These are phyloP conservation scores for Meghimatium bilineatum DNA, from an alignment of 2,888 invertebrate genomes.

Conservation along the genomic window DNA sequence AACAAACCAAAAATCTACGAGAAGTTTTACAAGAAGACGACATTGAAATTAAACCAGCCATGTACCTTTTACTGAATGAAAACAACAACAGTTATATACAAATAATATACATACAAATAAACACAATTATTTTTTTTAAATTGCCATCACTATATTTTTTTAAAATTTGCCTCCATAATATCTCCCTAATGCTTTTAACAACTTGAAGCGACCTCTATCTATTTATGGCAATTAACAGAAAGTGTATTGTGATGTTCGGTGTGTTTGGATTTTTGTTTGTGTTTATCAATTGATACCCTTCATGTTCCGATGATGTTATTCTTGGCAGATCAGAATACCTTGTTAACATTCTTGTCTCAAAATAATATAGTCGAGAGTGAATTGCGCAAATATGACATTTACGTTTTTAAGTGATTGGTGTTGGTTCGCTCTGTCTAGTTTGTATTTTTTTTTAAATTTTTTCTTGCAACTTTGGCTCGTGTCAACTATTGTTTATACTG, in stretches of 20 bases:
- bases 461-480: not conserved
- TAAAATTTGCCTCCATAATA: too few relatives aligned
- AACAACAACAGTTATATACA: too few relatives aligned
- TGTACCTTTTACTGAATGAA: too few relatives aligned
- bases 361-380: not conserved
- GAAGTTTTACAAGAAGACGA: too few relatives aligned
- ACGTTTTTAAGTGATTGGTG: not conserved
- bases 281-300: not conserved
- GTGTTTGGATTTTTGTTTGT: not conserved
- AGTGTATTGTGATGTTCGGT: not conserved
- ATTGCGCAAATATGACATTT: not conserved
- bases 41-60: too few relatives aligned
- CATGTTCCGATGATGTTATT: not conserved
- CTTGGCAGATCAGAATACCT: not conserved
- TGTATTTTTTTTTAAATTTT: not conserved
- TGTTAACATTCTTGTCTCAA: not conserved
- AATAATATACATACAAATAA: too few relatives aligned
- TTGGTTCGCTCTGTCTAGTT: not conserved
- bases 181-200: too few relatives aligned
- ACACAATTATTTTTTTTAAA: too few relatives aligned
- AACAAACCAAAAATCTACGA: too few relatives aligned
- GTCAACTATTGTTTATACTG: not conserved
- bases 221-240: too few relatives aligned
- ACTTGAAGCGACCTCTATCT: too few relatives aligned
- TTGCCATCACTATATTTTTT: too few relatives aligned